Percentiles rank a stretch among this genome's conserved stretches.
These are phyloP conservation scores for Lepeophtheirus nordmannii DNA, from an alignment of 2,888 invertebrate species.

Conservation along the genomic window DNA sequence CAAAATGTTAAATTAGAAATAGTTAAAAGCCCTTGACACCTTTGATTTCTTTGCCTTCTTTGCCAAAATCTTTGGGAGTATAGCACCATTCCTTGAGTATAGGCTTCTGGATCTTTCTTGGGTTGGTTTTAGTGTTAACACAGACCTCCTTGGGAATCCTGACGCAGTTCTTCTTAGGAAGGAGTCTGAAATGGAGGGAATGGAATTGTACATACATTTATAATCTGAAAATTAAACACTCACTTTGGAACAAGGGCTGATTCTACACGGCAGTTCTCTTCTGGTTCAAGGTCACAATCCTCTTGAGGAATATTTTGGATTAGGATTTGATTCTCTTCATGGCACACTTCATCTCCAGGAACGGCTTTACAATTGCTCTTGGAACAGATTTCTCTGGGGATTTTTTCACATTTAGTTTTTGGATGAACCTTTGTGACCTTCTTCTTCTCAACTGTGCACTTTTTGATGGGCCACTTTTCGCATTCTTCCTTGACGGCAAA, in stretches of 20 bases:
- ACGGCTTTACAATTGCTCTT: neutral
- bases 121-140: neutral
- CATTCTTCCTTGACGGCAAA: neutral
- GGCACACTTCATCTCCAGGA: neutral
- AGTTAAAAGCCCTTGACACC: neutral
- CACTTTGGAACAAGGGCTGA: neutral
- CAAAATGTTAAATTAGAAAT: neutral
- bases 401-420: neutral
- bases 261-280: neutral
- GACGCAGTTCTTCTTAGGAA: conserved; percentile 9
- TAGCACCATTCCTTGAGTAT: neutral
- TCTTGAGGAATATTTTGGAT: conserved; percentile 8
- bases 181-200: neutral
- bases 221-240: no score
- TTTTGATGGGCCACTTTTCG: conserved; percentile 1
- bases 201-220: no score
- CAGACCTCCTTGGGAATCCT: conserved; percentile 17
- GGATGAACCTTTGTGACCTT: neutral
- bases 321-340: neutral
- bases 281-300: neutral
- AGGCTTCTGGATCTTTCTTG: neutral
- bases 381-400: neutral
- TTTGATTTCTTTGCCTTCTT: neutral
- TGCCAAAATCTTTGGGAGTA: neutral
- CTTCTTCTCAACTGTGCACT: neutral